These are phyloP conservation scores for Oscheius sp. DNA, from an alignment of 1,140 invertebrate genomes.

Conservation along the genomic window DNA sequence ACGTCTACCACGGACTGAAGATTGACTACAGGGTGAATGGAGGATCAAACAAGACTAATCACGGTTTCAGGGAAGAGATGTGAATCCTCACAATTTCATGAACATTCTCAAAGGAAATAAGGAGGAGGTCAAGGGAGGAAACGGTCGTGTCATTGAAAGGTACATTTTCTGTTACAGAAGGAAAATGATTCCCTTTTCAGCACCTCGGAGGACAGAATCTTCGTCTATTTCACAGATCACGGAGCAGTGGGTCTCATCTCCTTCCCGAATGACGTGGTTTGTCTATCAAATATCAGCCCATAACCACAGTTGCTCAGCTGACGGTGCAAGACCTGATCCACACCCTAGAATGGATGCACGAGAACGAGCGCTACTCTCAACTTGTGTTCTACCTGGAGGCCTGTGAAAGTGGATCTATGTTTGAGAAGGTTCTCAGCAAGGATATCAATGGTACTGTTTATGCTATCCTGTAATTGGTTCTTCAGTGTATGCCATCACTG, in stretches of 20 bases:
- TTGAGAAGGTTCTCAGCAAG: conserved; percentile 66
- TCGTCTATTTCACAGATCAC: conserved; percentile 72
- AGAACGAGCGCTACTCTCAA: conserved; percentile 62
- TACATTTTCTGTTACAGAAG: conserved; percentile 41
- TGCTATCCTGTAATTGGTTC: conserved; percentile 33
- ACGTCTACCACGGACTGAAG: conserved; percentile 68
- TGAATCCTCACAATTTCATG: conserved; percentile 67
- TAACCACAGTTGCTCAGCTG: conserved; percentile 55
- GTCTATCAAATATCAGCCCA: conserved; percentile 35
- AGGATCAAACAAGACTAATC: background rate
- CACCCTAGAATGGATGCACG: conserved; percentile 65
- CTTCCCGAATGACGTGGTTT: conserved; percentile 64
- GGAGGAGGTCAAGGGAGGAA: conserved; percentile 63
- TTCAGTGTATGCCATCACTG: conserved; percentile 71
- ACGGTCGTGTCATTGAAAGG: conserved; percentile 67
- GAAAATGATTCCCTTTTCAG: conserved; percentile 56
- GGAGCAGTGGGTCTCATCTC: conserved; percentile 68
- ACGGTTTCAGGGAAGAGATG: conserved; percentile 63
- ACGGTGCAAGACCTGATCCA: conserved; percentile 62
- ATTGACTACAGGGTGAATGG: conserved; percentile 67
- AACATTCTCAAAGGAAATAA: conserved; percentile 67
- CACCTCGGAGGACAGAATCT: conserved; percentile 68
- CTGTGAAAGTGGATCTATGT: conserved; percentile 73
- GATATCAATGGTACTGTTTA: conserved; percentile 65
- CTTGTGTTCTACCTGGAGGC: conserved; percentile 70